Percentiles rank a stretch among this genome's conserved stretches.
These are phyloP conservation scores for Cephus spinipes DNA, from an alignment of 2,888 invertebrate species.

Conservation along the genomic window DNA sequence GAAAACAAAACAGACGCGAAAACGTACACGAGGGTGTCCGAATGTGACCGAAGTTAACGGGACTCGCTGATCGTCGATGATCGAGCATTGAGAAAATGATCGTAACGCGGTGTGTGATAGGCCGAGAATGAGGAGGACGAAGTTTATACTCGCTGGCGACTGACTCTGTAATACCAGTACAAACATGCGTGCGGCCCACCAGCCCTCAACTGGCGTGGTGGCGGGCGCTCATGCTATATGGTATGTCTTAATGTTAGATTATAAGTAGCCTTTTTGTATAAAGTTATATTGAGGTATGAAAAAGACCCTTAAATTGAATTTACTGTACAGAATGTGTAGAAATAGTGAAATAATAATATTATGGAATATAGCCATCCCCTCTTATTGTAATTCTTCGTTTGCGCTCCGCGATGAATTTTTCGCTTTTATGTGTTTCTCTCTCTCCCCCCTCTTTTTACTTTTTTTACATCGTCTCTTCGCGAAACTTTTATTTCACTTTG, in stretches of 20 bases:
- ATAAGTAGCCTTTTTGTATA: conserved; percentile 68
- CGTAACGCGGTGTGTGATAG: conserved; percentile 61
- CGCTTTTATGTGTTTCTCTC: neutral
- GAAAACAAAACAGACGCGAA: conserved; percentile 29
- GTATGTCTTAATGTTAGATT: conserved; percentile 67
- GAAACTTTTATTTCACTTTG: neutral
- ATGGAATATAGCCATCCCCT: conserved; percentile 58
- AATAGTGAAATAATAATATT: conserved; percentile 67
- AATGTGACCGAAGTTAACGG: neutral
- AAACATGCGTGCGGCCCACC: conserved; percentile 64
- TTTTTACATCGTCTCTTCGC: neutral
- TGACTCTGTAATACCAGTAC: conserved; percentile 68
- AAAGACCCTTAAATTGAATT: conserved; percentile 63
- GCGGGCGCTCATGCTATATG: conserved; percentile 63
- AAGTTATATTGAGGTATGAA: conserved; percentile 66
- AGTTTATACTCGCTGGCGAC: conserved; percentile 66
- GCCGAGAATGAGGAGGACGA: conserved; percentile 61
- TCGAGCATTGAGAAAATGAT: neutral
- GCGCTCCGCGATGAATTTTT: neutral
- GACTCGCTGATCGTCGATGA: neutral
- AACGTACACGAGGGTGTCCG: conserved; percentile 26
- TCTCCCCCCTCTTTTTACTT: neutral
- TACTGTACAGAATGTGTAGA: conserved; percentile 68
- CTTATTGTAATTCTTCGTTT: neutral
- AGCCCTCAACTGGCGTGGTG: conserved; percentile 52